Base-by-base conservation (phyloP, 30 jellyfish, hydroid and myxozoan genomes). In the Turritopsis dohrnii region DNA sequence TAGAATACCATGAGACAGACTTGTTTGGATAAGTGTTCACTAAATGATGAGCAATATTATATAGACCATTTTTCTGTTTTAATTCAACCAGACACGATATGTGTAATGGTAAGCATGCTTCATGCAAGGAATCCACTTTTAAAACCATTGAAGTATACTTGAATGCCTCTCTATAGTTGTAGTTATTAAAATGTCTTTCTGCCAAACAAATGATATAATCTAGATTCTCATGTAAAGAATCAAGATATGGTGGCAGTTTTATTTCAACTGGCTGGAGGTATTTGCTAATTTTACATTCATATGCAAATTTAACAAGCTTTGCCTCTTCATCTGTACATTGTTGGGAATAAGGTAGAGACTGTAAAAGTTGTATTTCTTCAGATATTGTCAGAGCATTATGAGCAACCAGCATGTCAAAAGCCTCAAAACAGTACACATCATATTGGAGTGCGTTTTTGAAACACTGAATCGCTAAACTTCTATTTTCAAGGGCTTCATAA, bases 401-500 rank as follows among this genome's bases (percentile, higher is more conserved):
- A 19, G 98, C 82, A 8, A 90, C 86, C 18, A 93, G 88, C 25
- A 76, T 76, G 72, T 93, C 95, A 71, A 93, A 85, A 3, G 98
- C 98, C 65, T 93, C 98, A 88, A 84, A 93, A 74, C 98, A 93
- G 65, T 84, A 93, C 53, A 93, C 95, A 84, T 93, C 98, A 26
- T 75, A 86, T 66, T 79, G 85, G 25, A 93, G 74, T 28, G 98
- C 96, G 29, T 93, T 96, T 71, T 93, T 93, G 83, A 75, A 93
- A 17, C 95, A 92, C 18, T 93, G 94, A 4, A 80, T 87, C 16
- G 98, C 98, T n/a, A 87, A 71, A 22, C 82, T 86, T 60, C 81
- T 81, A 29, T 83, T 85, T 19, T 93, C 98, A 23, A 90, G 82
- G 18, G 90, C 92, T 52, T 93, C 98, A 72, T 93, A 85, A 53